Percentiles rank a stretch among this genome's conserved stretches.
These are phyloP conservation scores for Actinostola sp. DNA, from an alignment of 92 coral and sea anemone genomes.

Conservation along the genomic window DNA sequence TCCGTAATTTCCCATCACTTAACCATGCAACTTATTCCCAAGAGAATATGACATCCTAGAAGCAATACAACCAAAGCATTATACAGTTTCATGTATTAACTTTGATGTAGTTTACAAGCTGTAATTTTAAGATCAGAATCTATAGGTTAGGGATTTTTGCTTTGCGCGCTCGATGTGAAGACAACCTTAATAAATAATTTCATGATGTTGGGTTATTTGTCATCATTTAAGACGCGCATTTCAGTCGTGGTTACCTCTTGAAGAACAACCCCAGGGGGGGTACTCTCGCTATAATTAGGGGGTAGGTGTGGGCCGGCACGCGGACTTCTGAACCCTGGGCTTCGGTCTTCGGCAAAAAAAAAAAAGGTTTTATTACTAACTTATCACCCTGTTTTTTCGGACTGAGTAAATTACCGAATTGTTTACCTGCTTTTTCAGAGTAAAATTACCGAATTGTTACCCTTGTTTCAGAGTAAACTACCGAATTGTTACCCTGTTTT, in stretches of 20 bases:
- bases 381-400: no score
- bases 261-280: background rate
- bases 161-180: conserved; percentile 8
- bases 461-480: no score
- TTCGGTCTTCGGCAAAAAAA: no score
- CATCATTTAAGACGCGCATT: conserved; percentile 8
- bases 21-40: background rate
- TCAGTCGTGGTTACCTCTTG: conserved; percentile 13
- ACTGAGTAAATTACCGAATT: no score
- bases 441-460: no score
- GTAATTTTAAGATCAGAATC: background rate
- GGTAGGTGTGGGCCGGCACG: background rate
- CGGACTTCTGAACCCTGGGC: no score
- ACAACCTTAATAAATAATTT: background rate
- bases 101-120: background rate
- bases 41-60: background rate
- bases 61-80: background rate
- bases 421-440: no score
- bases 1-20: background rate
- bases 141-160: conserved; percentile 1
- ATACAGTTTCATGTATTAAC: background rate
- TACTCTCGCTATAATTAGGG: background rate
- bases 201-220: background rate
- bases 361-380: no score
- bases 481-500: no score